Evolutionary conservation across 1,140 invertebrate species (phyloP), one percentile per base, ranked within the genome.

Genomic region (Drosophila mayri): DNA sequence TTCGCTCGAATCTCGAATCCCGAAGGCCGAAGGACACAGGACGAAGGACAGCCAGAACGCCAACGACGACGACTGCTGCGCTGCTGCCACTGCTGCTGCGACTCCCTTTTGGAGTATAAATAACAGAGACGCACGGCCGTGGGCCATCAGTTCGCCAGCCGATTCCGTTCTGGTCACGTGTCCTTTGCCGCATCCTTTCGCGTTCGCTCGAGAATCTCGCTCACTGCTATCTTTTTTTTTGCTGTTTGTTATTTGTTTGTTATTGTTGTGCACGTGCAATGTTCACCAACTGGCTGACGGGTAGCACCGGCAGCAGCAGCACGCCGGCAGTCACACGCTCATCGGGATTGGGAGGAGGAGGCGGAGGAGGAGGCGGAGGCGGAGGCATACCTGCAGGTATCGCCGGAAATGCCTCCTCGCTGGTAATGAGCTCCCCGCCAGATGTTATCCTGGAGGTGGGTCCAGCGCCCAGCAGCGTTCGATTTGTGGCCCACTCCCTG

Each of bases 401-500:
- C n/a, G 35, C 35, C 10, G 44, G 41, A 72, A 73, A 90, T 52
- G 87, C 66, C 46, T 52, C 66, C 47, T 40, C 66, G 12, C 20
- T 70, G 66, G 63, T 78, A 7, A 74, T 92, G 58, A 79, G 86
- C 83, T 80, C 94, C 78, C 90, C 94, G 77, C 95, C 95, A 9
- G 95, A 96, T 80, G 95, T 95, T 1, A 92, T 95, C 20, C 92
- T 96, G 0, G 93, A 95, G 84, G 95, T 96, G 10, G 95, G 95
- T 1, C 95, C 95, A 22, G 72, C 94, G 25, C 85, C 91, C 6
- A 59, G 55, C 4, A 93, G 94, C 62, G 94, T 95, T 4, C 94
- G 95, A 41, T 96, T 96, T 91, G 94, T 95, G 0, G 96, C 95
- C 2, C 96, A 96, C 79, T 94, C 94, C 11, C 90, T 93, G 18